Conservation (phyloP, 2,113 vertebrate species). For the Ia io region DNA sequence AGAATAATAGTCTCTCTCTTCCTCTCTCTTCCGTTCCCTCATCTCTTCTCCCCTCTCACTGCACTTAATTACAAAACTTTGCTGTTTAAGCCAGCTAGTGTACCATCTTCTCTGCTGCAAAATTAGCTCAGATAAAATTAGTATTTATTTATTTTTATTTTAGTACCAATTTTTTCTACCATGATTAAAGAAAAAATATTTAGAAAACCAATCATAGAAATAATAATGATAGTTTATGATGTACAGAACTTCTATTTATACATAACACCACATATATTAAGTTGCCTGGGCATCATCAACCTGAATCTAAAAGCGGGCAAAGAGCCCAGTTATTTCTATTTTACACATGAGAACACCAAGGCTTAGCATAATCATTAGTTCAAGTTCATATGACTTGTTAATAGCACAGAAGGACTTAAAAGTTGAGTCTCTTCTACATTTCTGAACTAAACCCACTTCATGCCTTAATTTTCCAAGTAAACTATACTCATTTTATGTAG, state of each 20-base stretch:
- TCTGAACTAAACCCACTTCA: background rate
- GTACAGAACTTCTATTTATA: background rate
- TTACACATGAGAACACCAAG: background rate
- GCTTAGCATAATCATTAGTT: background rate
- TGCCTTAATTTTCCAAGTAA: background rate
- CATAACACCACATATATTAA: background rate
- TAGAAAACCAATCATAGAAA: background rate
- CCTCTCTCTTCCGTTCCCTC: background rate
- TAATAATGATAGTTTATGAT: background rate
- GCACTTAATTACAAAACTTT: background rate
- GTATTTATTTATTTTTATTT: constrained; percentile 19
- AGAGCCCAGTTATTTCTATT: background rate
- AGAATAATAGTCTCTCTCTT: background rate
- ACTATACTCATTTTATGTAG: background rate
- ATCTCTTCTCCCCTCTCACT: background rate
- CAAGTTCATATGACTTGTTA: background rate
- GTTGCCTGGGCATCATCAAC: background rate
- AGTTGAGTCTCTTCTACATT: background rate
- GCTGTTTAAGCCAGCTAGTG: background rate
- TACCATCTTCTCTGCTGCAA: background rate
- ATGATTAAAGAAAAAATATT: background rate
- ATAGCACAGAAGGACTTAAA: background rate
- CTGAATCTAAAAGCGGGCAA: background rate
- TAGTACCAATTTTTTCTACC: background rate
- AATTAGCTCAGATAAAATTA: background rate